These are phyloP conservation scores for Myotis yumanensis DNA, from an alignment of 2,113 vertebrate genomes.

Conservation along the genomic window DNA sequence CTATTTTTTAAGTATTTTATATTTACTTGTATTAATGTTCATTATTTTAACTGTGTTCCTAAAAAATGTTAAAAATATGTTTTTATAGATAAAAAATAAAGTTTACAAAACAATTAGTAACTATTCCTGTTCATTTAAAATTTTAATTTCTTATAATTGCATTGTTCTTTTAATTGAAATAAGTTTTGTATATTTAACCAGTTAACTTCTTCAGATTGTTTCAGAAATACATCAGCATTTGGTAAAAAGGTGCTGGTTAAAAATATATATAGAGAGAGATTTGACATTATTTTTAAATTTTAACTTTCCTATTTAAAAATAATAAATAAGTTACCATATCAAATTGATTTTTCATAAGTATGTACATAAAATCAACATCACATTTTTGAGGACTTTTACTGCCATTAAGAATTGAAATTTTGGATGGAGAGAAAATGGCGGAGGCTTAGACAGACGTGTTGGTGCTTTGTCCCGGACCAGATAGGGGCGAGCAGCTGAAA, in stretches of 20 bases:
- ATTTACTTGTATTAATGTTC: neutral
- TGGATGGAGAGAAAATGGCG: too few species aligned
- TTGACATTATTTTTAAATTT: neutral
- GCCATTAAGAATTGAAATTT: neutral
- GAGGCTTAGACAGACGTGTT: too few species aligned
- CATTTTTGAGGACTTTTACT: neutral
- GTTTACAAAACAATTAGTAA: neutral
- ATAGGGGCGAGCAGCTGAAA: too few species aligned
- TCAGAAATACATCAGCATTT: neutral
- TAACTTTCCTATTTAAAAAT: neutral
- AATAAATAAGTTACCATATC: neutral
- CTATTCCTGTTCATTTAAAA: neutral
- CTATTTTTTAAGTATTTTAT: neutral
- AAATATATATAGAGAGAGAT: neutral
- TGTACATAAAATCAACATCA: neutral
- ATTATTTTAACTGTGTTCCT: neutral
- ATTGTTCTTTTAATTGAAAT: neutral
- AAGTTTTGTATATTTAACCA: neutral
- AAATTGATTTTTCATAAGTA: neutral
- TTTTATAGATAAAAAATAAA: constrained; percentile 18
- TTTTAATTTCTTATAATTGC: neutral
- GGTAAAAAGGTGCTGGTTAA: neutral
- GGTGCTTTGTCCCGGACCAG: too few species aligned
- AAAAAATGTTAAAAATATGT: neutral
- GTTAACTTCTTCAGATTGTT: constrained; percentile 3